These are phyloP conservation scores for Parazoanthus atlanticus DNA, from an alignment of 92 coral and sea anemone species.

Conservation along the genomic window DNA sequence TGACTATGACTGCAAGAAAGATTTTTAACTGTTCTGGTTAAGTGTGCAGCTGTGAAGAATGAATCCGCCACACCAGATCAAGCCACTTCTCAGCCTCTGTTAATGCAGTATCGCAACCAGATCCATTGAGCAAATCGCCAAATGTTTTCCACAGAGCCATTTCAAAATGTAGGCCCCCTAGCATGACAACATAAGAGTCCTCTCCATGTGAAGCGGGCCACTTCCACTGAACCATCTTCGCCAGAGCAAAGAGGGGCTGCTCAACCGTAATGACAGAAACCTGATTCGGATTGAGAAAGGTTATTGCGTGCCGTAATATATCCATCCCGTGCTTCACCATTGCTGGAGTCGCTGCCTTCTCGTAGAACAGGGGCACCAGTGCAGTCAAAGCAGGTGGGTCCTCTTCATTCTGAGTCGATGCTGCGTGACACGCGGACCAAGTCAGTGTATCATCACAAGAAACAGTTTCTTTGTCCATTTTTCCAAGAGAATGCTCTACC, in stretches of 20 bases:
- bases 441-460: conserved; percentile 6
- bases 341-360: conserved; percentile 60
- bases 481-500: conserved; percentile 51
- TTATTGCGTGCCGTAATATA: conserved; percentile 46
- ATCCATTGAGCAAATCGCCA: conserved; percentile 72
- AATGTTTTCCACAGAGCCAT: conserved; percentile 65
- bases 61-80: conserved; percentile 70
- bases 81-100: conserved; percentile 61
- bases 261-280: conserved; percentile 57
- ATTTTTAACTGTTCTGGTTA: too few species aligned
- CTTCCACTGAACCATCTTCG: conserved; percentile 72
- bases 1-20: too few species aligned
- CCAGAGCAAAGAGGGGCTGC: conserved; percentile 72
- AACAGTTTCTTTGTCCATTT: conserved; percentile 35
- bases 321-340: conserved; percentile 77
- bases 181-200: conserved; percentile 51
- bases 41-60: conserved; percentile 49
- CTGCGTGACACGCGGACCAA: too few species aligned
- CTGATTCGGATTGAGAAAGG: conserved; percentile 58
- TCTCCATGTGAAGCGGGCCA: conserved; percentile 74
- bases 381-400: conserved; percentile 61
- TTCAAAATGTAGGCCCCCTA: conserved; percentile 56
- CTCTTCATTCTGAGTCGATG: conserved; percentile 27
- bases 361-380: conserved; percentile 51
- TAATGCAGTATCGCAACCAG: conserved; percentile 63